Percentiles rank a stretch among this genome's conserved stretches.
phyloP scores from a whole-genome alignment of 2,113 vertebrate genomes.

The Oophaga pumilio region DNA sequence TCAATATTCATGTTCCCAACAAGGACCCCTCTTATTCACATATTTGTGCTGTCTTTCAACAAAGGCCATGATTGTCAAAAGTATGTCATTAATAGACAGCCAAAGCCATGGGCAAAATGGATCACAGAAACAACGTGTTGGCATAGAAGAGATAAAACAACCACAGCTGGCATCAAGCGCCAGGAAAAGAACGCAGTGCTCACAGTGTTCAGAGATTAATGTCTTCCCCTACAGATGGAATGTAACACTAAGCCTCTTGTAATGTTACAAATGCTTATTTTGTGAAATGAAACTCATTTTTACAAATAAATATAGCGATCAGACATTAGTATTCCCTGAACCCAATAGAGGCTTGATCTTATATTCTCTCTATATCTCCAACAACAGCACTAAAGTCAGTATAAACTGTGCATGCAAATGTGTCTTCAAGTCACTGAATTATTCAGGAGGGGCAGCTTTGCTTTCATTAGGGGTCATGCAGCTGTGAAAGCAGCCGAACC shows the following conservation, averaged over 20 bases:
- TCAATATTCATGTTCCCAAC: not conserved
- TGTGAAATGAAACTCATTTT: constrained; percentile 4
- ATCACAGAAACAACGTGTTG: constrained; percentile 45
- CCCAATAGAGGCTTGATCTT: constrained; percentile 20
- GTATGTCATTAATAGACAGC: constrained; percentile 43
- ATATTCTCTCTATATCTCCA: constrained; percentile 2
- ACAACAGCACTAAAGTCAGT: not conserved
- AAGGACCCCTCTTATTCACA: constrained; percentile 9
- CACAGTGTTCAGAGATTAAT: constrained; percentile 32
- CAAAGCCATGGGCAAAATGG: constrained; percentile 51
- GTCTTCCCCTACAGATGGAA: constrained; percentile 48
- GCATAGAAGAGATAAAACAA: constrained; percentile 33
- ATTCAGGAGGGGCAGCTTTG: not conserved
- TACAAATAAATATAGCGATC: not conserved
- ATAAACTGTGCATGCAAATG: not conserved
- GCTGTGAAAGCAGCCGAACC: not conserved
- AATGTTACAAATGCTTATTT: constrained; percentile 33
- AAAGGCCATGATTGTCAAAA: constrained; percentile 42
- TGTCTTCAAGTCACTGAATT: not conserved
- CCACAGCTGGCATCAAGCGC: constrained; percentile 15
- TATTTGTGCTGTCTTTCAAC: constrained; percentile 36
- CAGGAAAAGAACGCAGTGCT: constrained; percentile 22
- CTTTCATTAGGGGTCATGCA: not conserved
- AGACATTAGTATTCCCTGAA: constrained; percentile 46
- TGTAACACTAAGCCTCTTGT: constrained; percentile 35